Conservation (phyloP, 2,888 invertebrate genomes). For the Petrophora chlorosata region DNA sequence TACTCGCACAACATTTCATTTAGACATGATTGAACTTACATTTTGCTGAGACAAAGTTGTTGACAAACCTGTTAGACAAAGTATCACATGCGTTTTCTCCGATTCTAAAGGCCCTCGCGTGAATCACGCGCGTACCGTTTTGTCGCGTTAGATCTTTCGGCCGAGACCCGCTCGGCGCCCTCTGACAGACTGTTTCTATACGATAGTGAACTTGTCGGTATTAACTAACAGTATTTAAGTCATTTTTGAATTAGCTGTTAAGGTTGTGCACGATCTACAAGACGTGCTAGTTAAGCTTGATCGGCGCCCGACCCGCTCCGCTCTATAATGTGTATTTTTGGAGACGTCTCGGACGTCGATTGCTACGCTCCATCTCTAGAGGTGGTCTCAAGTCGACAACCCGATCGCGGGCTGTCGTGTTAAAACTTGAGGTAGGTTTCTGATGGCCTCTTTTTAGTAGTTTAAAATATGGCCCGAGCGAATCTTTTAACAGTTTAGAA, state of each 20-base stretch:
- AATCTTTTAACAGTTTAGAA: conserved; percentile 17
- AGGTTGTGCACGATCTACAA: conserved; percentile 47
- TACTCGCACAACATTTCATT: no score
- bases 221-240: conserved; percentile 57
- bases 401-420: conserved; percentile 28
- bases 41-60: no score
- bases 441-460: conserved; percentile 40
- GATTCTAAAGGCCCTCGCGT: background rate
- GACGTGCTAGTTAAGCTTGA: conserved; percentile 38
- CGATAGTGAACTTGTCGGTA: conserved; percentile 55
- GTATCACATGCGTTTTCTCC: no score
- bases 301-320: conserved; percentile 10
- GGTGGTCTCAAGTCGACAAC: conserved; percentile 23
- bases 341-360: conserved; percentile 40
- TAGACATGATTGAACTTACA: no score
- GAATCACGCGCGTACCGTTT: conserved; percentile 4
- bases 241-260: conserved; percentile 45
- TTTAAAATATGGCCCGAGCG: conserved; percentile 11
- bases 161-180: conserved; percentile 10
- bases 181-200: conserved; percentile 45
- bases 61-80: no score
- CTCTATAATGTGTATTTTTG: conserved; percentile 44
- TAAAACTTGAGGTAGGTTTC: conserved; percentile 47
- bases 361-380: conserved; percentile 24
- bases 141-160: background rate